These are phyloP conservation scores for Tiliqua scincoides DNA, from an alignment of 2,113 vertebrate genomes.

Conservation along the genomic window DNA sequence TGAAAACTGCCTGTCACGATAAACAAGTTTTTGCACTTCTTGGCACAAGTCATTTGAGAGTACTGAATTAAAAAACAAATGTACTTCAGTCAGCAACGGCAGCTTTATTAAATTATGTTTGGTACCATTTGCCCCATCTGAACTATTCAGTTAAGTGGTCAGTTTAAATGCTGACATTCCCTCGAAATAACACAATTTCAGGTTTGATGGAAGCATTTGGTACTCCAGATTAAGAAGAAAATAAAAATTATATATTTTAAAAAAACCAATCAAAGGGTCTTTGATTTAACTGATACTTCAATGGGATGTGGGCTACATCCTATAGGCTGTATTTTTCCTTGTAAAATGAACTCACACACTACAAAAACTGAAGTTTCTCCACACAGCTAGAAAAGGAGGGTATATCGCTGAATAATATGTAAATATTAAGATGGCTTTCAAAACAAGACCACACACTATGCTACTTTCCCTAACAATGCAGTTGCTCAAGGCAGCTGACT, in stretches of 20 bases:
- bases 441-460: constrained; percentile 1
- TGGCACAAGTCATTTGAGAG: too few species aligned
- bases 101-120: neutral
- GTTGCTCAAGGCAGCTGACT: neutral
- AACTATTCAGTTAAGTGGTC: neutral
- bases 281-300: neutral
- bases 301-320: neutral
- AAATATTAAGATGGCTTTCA: neutral
- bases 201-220: neutral
- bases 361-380: constrained; percentile 3
- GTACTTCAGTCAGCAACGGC: neutral
- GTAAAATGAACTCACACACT: neutral
- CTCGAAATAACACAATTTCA: neutral
- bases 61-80: neutral
- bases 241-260: too few species aligned
- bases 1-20: too few species aligned
- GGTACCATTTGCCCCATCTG: neutral
- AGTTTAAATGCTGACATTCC: neutral
- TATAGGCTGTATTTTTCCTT: neutral
- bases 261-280: neutral
- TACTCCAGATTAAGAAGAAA: neutral
- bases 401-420: neutral
- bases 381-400: neutral
- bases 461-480: neutral
- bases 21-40: too few species aligned